Conservation (phyloP, 2,797 vertebrate species). For the Sebastes alutus region DNA sequence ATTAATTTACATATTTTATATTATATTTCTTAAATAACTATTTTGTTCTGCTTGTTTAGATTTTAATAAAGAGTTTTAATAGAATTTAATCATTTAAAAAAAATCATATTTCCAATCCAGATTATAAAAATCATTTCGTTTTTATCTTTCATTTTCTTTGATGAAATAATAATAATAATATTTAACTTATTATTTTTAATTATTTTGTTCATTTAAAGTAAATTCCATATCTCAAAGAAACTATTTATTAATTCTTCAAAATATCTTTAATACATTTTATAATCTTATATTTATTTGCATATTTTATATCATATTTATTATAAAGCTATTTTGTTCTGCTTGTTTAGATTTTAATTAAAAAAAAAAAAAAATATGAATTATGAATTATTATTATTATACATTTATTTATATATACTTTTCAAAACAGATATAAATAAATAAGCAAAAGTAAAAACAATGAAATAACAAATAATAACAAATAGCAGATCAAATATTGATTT, state of each 20-base stretch:
- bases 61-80: background rate
- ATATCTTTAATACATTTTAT: background rate
- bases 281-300: background rate
- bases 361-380: no score
- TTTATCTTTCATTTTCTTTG: no score
- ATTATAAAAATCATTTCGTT: no score
- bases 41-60: background rate
- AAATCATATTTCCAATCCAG: no score
- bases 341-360: background rate
- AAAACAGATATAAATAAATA: background rate
- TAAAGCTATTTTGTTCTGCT: background rate
- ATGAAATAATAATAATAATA: no score
- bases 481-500: background rate
- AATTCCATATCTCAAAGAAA: no score
- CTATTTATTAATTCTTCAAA: background rate
- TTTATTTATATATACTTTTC: background rate
- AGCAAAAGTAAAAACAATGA: background rate
- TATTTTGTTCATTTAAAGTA: no score
- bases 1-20: no score
- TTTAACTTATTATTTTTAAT: background rate
- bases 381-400: background rate
- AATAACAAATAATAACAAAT: background rate
- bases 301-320: background rate
- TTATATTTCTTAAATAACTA: background rate
- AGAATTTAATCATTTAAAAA: no score